Base-by-base conservation (phyloP, 2,888 invertebrate genomes). In the Zhuqinia jingwanae region DNA sequence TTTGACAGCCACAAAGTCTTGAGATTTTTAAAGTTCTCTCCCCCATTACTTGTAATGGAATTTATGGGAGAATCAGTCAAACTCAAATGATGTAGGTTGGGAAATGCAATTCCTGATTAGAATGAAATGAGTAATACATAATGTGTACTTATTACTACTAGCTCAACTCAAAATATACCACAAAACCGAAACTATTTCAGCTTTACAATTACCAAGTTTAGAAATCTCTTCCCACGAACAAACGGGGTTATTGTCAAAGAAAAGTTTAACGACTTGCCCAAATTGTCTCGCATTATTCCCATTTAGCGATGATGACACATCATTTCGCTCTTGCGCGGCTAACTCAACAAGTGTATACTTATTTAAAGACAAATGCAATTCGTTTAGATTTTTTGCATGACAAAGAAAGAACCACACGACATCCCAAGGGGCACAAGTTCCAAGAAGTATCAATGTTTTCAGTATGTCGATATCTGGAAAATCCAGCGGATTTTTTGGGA, bases 321-420 rank as follows among this genome's bases (percentile, higher is more conserved):
- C n/a, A n/a, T n/a, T n/a, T n/a, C n/a, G n/a, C n/a, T n/a, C n/a
- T n/a, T n/a, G n/a, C n/a, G 42, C 63, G 22, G 60, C 25, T 17
- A 77, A 65, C 1, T 87, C 45, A 27, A 87, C 60, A 11, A 13
- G 17, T 8, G 20, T 20, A 17, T 63, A 97, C 92, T 96, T 96
- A 93, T 98, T 98, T 87, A 97, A 94, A 92, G 98, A 98, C 91
- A 98, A 93, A 93, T 98, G 98, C 89, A 98, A 93, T 93, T 98
- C 98, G 93, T 97, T 96, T 60, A 98, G 53, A 50, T 75, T 80
- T 13, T 17, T 58, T 2, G 75, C 73, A 15, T 42, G 22, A 8
- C 50, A 15, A 80, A 98, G 94, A 88, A 98, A 93, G 58, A 95
- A 94, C 91, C 95, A 95, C 58, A 98, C 95, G 91, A 95, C 96